These are phyloP conservation scores for Papilio dardanus DNA, from an alignment of 1,140 invertebrate genomes.

Conservation along the genomic window DNA sequence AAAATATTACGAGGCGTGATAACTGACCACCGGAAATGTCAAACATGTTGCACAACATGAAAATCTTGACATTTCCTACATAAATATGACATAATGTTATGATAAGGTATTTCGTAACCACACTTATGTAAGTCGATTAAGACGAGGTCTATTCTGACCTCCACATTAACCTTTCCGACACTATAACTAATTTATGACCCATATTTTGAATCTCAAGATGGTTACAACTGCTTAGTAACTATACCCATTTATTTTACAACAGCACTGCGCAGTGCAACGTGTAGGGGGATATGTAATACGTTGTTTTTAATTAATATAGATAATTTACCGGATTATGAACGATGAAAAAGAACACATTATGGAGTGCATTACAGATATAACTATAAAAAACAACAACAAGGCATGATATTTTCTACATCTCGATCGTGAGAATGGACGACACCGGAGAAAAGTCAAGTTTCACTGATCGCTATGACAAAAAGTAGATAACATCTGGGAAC, in stretches of 20 bases:
- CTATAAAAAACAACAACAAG: constrained; percentile 40
- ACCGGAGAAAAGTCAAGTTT: constrained; percentile 46
- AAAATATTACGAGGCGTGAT: constrained; percentile 1
- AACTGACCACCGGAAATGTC: constrained; percentile 34
- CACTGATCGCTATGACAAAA: constrained; percentile 50
- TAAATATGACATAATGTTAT: constrained; percentile 33
- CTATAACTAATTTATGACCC: neutral
- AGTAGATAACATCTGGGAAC: constrained; percentile 49
- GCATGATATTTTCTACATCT: constrained; percentile 48
- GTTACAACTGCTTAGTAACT: too few species aligned
- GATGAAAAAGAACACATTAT: constrained; percentile 27
- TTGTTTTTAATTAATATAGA: too few species aligned
- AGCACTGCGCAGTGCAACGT: too few species aligned
- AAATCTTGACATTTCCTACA: constrained; percentile 37
- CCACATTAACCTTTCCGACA: constrained; percentile 20
- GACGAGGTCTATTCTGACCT: constrained; percentile 25
- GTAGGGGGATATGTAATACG: too few species aligned
- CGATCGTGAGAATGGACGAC: constrained; percentile 42
- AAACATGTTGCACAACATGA: constrained; percentile 32
- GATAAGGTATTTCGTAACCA: constrained; percentile 29
- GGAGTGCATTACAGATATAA: constrained; percentile 41
- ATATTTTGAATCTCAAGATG: neutral
- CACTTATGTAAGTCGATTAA: constrained; percentile 30
- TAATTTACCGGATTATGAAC: too few species aligned
- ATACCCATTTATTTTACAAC: too few species aligned